phyloP scores from a whole-genome alignment of 2,797 vertebrate species.

The Adelosebastes latens region DNA sequence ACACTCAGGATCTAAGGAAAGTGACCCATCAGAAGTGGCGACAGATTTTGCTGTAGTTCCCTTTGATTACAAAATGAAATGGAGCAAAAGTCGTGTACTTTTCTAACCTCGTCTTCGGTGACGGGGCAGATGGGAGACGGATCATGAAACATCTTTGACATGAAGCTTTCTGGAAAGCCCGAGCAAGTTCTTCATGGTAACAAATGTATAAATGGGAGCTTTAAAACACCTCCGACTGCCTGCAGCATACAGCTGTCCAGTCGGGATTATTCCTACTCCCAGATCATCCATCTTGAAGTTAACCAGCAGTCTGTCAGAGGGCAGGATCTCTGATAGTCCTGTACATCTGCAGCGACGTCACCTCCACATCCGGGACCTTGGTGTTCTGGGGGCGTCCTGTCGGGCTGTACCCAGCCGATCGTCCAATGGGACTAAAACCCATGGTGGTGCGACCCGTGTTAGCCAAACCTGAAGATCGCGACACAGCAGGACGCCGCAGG shows the following conservation, averaged over 20 bases:
- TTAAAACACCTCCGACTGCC: background rate
- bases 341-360: conserved; percentile 81
- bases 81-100: background rate
- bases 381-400: conserved; percentile 64
- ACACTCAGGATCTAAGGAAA: background rate
- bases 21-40: background rate
- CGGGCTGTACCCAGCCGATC: conserved; percentile 84
- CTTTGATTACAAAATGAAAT: background rate
- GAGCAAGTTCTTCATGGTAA: background rate
- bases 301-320: conserved; percentile 47
- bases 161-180: background rate
- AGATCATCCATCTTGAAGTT: background rate
- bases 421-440: conserved; percentile 79
- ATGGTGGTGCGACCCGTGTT: conserved; percentile 64
- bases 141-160: background rate
- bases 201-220: background rate
- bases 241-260: background rate
- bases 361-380: conserved; percentile 68
- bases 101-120: background rate
- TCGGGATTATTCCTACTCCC: background rate
- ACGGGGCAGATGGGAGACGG: background rate
- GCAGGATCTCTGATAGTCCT: conserved; percentile 59
- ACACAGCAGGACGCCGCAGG: conserved; percentile 75
- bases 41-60: background rate
- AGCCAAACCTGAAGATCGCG: conserved; percentile 57